A percentile compares a stretch with the other conserved stretches of the same genome.
Evolutionary conservation across 1,140 invertebrate species (phyloP).

Genomic region (Saccostrea cuccullata): DNA sequence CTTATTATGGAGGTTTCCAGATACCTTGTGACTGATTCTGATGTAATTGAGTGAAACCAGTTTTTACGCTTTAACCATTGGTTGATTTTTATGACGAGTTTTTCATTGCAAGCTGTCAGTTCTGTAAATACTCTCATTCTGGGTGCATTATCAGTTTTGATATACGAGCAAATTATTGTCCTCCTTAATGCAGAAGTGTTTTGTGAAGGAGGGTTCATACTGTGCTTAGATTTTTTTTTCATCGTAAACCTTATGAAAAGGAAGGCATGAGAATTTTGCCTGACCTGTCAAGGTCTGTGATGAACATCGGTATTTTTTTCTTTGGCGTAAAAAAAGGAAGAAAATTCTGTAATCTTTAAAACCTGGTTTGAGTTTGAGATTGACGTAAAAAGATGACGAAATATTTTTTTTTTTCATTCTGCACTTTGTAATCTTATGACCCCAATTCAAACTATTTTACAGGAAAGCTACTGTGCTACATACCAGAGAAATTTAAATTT

Average conservation of each 20-base stretch:
- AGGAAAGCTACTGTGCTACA: too few relatives aligned
- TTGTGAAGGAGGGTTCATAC: neutral
- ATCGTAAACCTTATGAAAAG: neutral
- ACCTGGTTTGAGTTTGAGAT: too few relatives aligned
- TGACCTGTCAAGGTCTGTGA: neutral
- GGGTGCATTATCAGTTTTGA: neutral
- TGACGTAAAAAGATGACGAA: too few relatives aligned
- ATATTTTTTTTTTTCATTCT: too few relatives aligned
- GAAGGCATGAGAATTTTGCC: neutral
- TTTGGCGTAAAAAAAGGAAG: too few relatives aligned
- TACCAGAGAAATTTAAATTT: too few relatives aligned
- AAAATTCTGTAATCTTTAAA: too few relatives aligned
- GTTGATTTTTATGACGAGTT: neutral
- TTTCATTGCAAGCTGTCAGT: neutral
- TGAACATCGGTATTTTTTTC: too few relatives aligned
- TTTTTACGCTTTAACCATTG: neutral
- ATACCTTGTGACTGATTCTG: neutral
- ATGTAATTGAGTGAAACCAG: neutral
- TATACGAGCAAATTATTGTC: neutral
- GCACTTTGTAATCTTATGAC: too few relatives aligned
- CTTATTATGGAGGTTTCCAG: too few relatives aligned
- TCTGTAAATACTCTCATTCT: neutral
- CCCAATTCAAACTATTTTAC: too few relatives aligned
- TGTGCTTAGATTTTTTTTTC: neutral
- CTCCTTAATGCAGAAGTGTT: neutral